Percentiles rank a stretch among this genome's conserved stretches.
These are phyloP conservation scores for Liasis olivaceus DNA, from an alignment of 2,797 vertebrate genomes.

Conservation along the genomic window DNA sequence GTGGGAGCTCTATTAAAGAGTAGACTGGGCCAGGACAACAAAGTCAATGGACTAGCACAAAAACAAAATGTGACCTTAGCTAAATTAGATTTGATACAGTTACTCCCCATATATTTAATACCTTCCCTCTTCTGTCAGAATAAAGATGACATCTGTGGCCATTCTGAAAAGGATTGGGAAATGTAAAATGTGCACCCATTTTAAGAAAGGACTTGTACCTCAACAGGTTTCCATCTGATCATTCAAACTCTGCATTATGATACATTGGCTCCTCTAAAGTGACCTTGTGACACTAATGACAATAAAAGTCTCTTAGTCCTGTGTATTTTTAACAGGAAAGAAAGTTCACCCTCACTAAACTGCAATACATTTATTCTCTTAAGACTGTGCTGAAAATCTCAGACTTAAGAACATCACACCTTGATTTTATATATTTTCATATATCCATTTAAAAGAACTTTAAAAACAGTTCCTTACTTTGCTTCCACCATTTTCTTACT, in stretches of 20 bases:
- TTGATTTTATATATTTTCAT: not conserved
- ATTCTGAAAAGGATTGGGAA: not conserved
- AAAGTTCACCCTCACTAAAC: not conserved
- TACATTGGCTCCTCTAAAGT: not conserved
- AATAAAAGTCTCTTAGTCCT: not conserved
- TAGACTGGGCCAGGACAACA: not conserved
- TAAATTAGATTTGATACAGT: not conserved
- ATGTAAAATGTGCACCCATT: not conserved
- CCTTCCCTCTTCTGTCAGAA: not conserved
- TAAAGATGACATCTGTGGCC: not conserved
- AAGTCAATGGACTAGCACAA: not conserved
- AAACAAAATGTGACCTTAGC: not conserved
- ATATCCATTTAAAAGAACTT: rapidly evolving
- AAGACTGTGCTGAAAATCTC: no score
- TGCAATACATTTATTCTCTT: not conserved
- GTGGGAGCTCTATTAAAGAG: not conserved
- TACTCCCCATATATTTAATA: not conserved
- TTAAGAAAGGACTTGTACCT: not conserved
- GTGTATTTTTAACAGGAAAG: not conserved
- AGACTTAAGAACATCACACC: not conserved
- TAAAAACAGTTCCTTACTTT: slow-evolving; percentile 32
- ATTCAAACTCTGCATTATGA: not conserved
- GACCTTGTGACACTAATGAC: not conserved
- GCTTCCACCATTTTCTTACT: slow-evolving; percentile 15
- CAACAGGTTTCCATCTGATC: not conserved